phyloP scores from a whole-genome alignment of 2,113 vertebrate genomes.

The Seriola quinqueradiata region DNA sequence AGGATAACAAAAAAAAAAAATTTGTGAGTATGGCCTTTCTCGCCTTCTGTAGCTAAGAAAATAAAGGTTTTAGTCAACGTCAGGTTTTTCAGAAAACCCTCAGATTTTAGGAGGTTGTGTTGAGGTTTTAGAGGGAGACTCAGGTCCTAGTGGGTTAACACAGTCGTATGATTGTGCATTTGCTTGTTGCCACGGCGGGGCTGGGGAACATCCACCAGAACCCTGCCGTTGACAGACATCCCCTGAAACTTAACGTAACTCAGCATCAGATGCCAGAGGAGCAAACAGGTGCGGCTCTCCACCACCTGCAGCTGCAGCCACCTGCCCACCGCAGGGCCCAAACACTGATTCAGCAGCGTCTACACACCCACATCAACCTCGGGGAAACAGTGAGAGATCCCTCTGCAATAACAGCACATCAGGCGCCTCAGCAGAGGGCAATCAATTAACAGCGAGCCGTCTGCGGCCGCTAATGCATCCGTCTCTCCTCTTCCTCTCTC shows the following conservation, averaged over 20 bases:
- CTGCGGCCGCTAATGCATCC: neutral
- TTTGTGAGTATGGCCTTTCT: no score
- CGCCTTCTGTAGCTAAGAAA: no score
- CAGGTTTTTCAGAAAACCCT: no score
- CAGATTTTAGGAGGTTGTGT: no score
- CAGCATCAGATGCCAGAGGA: neutral
- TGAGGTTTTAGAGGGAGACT: no score
- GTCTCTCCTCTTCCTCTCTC: neutral
- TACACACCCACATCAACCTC: constrained; percentile 23
- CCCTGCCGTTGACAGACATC: neutral
- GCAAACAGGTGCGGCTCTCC: constrained; percentile 19
- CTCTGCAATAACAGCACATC: constrained; percentile 37
- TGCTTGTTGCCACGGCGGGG: no score
- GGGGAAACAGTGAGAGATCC: constrained; percentile 29
- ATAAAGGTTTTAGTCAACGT: no score
- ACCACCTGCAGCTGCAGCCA: constrained; percentile 23
- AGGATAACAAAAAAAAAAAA: no score
- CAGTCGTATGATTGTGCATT: no score
- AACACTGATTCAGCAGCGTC: constrained; percentile 36
- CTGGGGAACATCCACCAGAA: neutral
- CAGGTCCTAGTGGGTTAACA: no score
- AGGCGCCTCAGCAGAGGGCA: constrained; percentile 21
- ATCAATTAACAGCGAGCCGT: constrained; percentile 43
- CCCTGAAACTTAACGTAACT: neutral
- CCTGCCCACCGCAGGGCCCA: neutral